Evolutionary conservation across 2,113 vertebrate species (phyloP).

Genomic region (Callocephalon fimbriatum): DNA sequence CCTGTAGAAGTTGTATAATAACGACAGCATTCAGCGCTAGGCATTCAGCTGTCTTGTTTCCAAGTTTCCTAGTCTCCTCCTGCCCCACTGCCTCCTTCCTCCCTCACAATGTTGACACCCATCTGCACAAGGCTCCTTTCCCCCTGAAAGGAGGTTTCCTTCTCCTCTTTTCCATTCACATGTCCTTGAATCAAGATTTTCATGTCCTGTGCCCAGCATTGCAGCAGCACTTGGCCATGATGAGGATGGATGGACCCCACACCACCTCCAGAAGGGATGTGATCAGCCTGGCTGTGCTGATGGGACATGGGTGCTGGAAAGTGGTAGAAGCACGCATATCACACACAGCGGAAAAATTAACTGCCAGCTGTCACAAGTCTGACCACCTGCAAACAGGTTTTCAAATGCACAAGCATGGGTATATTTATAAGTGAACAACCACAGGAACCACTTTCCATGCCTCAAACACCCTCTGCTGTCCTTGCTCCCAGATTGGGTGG

Average conservation of each 20-base stretch:
- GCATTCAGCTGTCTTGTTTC: background rate
- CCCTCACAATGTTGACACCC: fast-evolving
- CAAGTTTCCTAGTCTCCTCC: background rate
- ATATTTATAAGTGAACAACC: background rate
- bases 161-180: background rate
- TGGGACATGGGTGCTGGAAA: background rate
- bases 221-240: fast-evolving
- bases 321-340: background rate
- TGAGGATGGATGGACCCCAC: fast-evolving
- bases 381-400: background rate
- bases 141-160: fast-evolving
- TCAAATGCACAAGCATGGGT: background rate
- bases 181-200: background rate
- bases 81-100: background rate
- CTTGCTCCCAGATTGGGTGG: background rate
- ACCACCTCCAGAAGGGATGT: fast-evolving
- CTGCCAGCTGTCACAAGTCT: background rate
- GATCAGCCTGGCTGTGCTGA: background rate
- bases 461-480: background rate
- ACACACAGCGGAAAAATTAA: fast-evolving
- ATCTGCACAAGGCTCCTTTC: background rate
- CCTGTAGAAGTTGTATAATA: background rate
- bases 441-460: background rate
- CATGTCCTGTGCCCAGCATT: fast-evolving
- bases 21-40: fast-evolving